phyloP scores from a whole-genome alignment of 2,888 invertebrate genomes.

The Dasysyrphus tricinctus region DNA sequence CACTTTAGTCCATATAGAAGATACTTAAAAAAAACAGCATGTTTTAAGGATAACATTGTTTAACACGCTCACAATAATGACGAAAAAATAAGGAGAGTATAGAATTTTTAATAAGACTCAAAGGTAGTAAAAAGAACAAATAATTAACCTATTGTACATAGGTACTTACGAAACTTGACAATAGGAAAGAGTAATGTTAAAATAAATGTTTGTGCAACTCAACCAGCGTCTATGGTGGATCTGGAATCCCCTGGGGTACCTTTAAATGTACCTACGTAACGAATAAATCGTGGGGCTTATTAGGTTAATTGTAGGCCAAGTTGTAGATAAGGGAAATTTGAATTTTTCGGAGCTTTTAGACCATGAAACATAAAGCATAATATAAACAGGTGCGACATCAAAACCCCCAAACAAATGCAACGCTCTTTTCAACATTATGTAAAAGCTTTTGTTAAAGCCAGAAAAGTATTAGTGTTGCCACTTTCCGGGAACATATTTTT shows the following conservation, averaged over 20 bases:
- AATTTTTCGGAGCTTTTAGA: not conserved
- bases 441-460: too few species aligned
- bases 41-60: slow-evolving; percentile 36
- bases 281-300: not conserved
- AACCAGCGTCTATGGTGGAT: not conserved
- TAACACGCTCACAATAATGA: slow-evolving; percentile 39
- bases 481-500: too few species aligned
- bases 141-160: not conserved
- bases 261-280: not conserved
- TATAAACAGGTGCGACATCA: not conserved
- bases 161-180: not conserved
- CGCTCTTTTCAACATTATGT: too few species aligned
- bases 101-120: slow-evolving; percentile 41
- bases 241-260: not conserved
- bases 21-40: slow-evolving; percentile 28
- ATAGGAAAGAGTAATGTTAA: not conserved
- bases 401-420: not conserved
- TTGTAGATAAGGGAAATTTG: not conserved
- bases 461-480: too few species aligned
- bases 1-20: not conserved
- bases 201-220: not conserved
- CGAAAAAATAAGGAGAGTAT: slow-evolving; percentile 39
- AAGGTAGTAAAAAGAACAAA: slow-evolving; percentile 42
- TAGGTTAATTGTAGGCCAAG: not conserved
- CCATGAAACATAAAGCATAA: not conserved